Evolutionary conservation across 2,113 vertebrate species (phyloP), one percentile per base, ranked within the genome.

Genomic region (Menidia beryllina): DNA sequence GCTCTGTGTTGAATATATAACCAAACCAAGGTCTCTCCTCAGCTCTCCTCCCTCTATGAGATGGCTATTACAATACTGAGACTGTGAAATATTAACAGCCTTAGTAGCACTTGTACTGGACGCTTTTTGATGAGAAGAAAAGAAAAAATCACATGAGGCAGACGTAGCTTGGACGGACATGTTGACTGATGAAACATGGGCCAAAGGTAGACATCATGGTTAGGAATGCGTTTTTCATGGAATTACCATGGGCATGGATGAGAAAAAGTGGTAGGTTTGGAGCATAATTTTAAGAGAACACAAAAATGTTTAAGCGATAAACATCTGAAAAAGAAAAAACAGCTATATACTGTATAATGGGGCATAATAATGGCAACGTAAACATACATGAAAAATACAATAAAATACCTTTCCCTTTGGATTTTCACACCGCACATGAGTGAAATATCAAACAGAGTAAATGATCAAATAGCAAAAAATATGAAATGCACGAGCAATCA

Each of bases 1-100:
- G 68, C 72, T 84, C 83, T 47, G 79, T 82, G 77, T 72, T 93
- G 92, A 92, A 92, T 92, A 89, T 88, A 88, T 85, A 91, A 92
- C 75, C 70, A 77, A 54, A 30, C 34, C 80, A 84, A 87, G 77
- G 84, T 85, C 86, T 86, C 64, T 62, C 68, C 24, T 64, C 23
- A 25, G 20, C 34, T 45, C 51, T 57, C 27, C 56, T 67, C 49
- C 24, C 70, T 52, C 52, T 48, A 11, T 54, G 68, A 20, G 57
- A 57, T 59, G 43, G 43, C 68, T 26, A 45, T 67, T 67, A 61
- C 3, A 69, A 25, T 50, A 26, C 45, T 26, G 30, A 41, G n/a
- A 59, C 12, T 51, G 57, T 82, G 51, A 84, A 77, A 85, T 88
- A 85, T 86, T 79, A 77, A 86, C 55, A 12, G 61, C 17, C 1